Percentiles rank a stretch among this genome's conserved stretches.
These are phyloP conservation scores for Callopanchax toddi DNA, from an alignment of 2,113 vertebrate species.

Conservation along the genomic window DNA sequence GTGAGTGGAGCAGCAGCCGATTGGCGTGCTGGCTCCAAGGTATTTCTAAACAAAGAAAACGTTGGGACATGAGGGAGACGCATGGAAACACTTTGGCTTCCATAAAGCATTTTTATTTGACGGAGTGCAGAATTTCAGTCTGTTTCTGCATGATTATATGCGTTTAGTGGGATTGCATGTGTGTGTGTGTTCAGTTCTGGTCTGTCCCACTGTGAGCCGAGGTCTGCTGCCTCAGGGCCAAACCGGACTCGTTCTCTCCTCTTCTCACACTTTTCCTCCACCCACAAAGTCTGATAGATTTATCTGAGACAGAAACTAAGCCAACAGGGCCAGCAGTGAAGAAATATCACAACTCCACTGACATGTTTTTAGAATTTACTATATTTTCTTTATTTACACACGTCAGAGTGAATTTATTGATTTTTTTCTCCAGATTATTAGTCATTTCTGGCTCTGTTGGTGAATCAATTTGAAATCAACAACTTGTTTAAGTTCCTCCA, in stretches of 20 bases:
- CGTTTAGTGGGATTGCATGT: constrained; percentile 25
- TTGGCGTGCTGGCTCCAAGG: constrained; percentile 34
- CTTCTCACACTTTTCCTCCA: constrained; percentile 62
- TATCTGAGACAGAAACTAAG: constrained; percentile 59
- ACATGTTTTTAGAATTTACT: constrained; percentile 25
- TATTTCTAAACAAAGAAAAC: constrained; percentile 50
- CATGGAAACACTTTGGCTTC: constrained; percentile 46
- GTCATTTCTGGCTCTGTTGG: constrained; percentile 9
- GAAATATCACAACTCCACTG: constrained; percentile 13
- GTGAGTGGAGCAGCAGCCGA: constrained; percentile 35
- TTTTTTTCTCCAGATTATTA: neutral
- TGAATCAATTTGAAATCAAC: constrained; percentile 8
- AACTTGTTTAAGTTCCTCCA: constrained; percentile 6
- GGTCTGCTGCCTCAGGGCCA: constrained; percentile 59
- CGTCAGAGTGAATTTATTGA: constrained; percentile 21
- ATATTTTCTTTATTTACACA: neutral
- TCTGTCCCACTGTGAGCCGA: constrained; percentile 55
- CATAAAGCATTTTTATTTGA: constrained; percentile 25
- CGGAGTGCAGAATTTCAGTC: constrained; percentile 20
- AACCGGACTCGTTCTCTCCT: constrained; percentile 52
- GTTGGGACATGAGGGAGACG: constrained; percentile 38
- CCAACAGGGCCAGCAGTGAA: constrained; percentile 42
- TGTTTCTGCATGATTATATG: constrained; percentile 48
- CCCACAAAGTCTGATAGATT: constrained; percentile 68
- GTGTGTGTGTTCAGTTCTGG: constrained; percentile 17